phyloP scores from a whole-genome alignment of 2,797 vertebrate species.

The Gastrophryne carolinensis region DNA sequence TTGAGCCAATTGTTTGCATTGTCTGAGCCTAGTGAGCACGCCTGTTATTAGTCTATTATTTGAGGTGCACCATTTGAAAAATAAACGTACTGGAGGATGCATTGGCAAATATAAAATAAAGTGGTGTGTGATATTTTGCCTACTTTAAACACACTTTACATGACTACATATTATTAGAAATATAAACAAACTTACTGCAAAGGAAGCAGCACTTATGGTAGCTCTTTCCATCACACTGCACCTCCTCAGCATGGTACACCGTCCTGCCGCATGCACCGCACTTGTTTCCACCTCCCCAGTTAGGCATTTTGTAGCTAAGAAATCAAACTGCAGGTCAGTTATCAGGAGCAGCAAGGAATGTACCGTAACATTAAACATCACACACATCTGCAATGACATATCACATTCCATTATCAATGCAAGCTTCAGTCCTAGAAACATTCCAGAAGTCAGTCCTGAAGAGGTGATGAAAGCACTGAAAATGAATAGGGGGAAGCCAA shows the following conservation, averaged over 20 bases:
- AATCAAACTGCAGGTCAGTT: neutral
- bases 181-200: conserved; percentile 88
- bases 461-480: neutral
- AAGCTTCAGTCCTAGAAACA: neutral
- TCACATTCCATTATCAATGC: neutral
- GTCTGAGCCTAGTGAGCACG: too few relatives aligned
- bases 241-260: conserved; percentile 92
- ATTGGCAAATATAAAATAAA: too few relatives aligned
- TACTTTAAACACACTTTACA: too few relatives aligned
- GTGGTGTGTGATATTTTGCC: too few relatives aligned
- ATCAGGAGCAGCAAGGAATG: neutral
- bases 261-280: conserved; percentile 79
- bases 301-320: conserved; percentile 76
- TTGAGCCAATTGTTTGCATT: too few relatives aligned
- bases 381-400: neutral
- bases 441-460: neutral
- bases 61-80: too few relatives aligned
- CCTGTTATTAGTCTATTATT: too few relatives aligned
- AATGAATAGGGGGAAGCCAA: too few relatives aligned
- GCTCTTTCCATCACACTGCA: conserved; percentile 90
- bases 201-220: conserved; percentile 93
- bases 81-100: too few relatives aligned
- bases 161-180: too few relatives aligned
- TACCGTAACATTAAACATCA: too few relatives aligned
- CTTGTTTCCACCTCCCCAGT: conserved; percentile 94